Conservation (phyloP, 2,888 invertebrate genomes). For the Eretmocerus hayati region DNA sequence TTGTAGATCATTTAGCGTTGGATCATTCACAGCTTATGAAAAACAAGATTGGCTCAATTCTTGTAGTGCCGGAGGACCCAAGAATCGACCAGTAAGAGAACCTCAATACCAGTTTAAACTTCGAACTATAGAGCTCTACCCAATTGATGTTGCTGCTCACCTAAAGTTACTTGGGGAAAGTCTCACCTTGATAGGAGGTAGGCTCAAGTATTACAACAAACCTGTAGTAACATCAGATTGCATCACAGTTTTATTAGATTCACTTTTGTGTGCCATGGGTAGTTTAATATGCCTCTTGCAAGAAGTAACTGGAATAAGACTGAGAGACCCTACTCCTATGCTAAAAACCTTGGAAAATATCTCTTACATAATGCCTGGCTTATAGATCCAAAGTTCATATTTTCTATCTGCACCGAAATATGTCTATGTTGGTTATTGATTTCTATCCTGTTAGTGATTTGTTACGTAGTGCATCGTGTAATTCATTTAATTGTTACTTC, state of each 20-base stretch:
- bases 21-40: constrained; percentile 6
- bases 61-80: neutral
- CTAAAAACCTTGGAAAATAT: constrained; percentile 80
- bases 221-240: constrained; percentile 95
- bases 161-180: constrained; percentile 88
- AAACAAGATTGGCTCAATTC: constrained; percentile 8
- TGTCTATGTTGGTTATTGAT: no score
- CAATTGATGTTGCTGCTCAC: constrained; percentile 88
- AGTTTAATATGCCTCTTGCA: constrained; percentile 81
- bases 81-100: neutral
- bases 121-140: constrained; percentile 53
- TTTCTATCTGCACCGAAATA: no score
- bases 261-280: constrained; percentile 82
- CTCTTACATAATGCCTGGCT: constrained; percentile 70
- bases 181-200: constrained; percentile 86
- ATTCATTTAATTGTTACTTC: no score
- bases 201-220: constrained; percentile 89
- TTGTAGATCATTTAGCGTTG: neutral
- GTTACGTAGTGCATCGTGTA: no score
- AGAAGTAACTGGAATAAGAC: constrained; percentile 62
- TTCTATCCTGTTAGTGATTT: no score
- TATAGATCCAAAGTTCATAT: no score
- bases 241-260: constrained; percentile 86
- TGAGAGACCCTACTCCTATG: constrained; percentile 48
- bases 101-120: constrained; percentile 39